phyloP scores from a whole-genome alignment of 92 coral and sea anemone species.

The Epizoanthus ramosus region DNA sequence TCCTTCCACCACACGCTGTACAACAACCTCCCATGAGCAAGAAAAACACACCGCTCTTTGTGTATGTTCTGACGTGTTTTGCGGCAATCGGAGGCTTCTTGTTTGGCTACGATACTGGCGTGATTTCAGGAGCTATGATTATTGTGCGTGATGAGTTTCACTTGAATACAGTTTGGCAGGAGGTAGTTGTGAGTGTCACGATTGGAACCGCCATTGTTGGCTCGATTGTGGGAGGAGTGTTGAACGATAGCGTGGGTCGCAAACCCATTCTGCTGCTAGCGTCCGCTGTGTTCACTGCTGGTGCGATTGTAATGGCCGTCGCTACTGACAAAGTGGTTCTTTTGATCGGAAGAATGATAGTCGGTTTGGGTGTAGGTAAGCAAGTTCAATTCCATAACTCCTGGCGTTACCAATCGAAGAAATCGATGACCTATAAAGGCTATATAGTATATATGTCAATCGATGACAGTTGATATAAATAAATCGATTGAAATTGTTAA shows the following conservation, averaged over 20 bases:
- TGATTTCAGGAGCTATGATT: constrained; percentile 92
- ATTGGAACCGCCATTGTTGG: constrained; percentile 88
- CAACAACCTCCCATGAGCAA: constrained; percentile 8
- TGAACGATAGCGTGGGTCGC: constrained; percentile 77
- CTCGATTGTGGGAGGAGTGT: constrained; percentile 72
- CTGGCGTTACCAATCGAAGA: too few relatives aligned
- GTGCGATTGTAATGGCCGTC: constrained; percentile 85
- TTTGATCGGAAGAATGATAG: constrained; percentile 79
- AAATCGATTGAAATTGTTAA: too few relatives aligned
- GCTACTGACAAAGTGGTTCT: constrained; percentile 67
- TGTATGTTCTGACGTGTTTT: constrained; percentile 71
- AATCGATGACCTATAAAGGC: too few relatives aligned
- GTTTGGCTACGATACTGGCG: constrained; percentile 98
- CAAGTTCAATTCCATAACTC: too few relatives aligned
- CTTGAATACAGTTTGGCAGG: constrained; percentile 79
- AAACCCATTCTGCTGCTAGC: constrained; percentile 74
- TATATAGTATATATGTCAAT: too few relatives aligned
- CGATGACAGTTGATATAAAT: too few relatives aligned
- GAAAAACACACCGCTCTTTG: constrained; percentile 46
- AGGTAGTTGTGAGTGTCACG: constrained; percentile 82
- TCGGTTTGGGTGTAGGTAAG: constrained; percentile 94
- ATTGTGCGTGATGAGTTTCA: constrained; percentile 71
- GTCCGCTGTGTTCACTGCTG: constrained; percentile 76
- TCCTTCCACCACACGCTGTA: not conserved
- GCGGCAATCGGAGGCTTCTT: constrained; percentile 96